A percentile compares a stretch with the other conserved stretches of the same genome.
phyloP scores from a whole-genome alignment of 2,113 vertebrate species.

The Crotalus viridis region DNA sequence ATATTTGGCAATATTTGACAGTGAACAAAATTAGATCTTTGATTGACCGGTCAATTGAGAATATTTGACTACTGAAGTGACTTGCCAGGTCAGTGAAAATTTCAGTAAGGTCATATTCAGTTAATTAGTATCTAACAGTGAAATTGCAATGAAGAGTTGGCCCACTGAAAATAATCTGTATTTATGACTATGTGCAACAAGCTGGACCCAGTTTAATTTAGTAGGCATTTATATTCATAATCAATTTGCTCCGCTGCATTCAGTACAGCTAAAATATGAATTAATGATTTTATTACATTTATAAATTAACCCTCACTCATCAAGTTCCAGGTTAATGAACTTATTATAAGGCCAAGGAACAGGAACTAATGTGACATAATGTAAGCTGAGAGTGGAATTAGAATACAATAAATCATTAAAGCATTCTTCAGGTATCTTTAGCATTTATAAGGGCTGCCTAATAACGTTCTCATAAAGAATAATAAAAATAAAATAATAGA shows the following conservation, averaged over 20 bases:
- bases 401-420: not conserved
- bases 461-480: not conserved
- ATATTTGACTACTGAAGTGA: not conserved
- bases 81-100: not conserved
- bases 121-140: not conserved
- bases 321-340: not conserved
- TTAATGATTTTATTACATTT: not conserved
- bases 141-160: not conserved
- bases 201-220: not conserved
- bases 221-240: not conserved
- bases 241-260: not conserved
- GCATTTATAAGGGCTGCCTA: not conserved
- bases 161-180: not conserved
- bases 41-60: not conserved
- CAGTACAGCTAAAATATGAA: not conserved
- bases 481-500: not conserved
- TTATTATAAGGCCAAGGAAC: not conserved
- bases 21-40: not conserved
- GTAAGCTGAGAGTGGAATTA: not conserved
- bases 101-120: not conserved
- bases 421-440: not conserved
- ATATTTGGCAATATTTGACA: slow-evolving; percentile 4
- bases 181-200: not conserved
- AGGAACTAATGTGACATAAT: not conserved
- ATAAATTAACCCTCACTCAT: not conserved